Percentiles rank a stretch among this genome's conserved stretches.
Evolutionary conservation across 1,140 invertebrate species (phyloP).

Genomic region (Delia radicum): DNA sequence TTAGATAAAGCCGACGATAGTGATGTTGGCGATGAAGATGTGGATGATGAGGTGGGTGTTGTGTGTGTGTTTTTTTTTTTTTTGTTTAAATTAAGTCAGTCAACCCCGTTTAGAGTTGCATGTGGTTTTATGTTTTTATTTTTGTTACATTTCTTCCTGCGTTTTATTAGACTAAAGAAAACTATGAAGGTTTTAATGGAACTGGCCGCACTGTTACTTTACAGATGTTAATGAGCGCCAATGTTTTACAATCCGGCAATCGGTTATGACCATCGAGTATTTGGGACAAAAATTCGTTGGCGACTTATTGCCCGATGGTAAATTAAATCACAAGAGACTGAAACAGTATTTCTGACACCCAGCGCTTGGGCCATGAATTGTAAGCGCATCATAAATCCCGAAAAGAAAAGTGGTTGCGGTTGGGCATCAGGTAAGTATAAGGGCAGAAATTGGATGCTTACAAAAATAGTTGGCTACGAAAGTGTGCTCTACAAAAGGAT

Average conservation of each 20-base stretch:
- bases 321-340: constrained; percentile 84
- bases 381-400: constrained; percentile 86
- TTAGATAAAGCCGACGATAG: constrained; percentile 46
- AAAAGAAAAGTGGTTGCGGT: constrained; percentile 88
- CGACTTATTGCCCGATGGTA: constrained; percentile 81
- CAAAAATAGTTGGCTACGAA: constrained; percentile 79
- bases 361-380: constrained; percentile 91
- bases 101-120: too few relatives aligned
- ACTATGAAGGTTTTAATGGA: constrained; percentile 53
- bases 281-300: constrained; percentile 88
- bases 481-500: constrained; percentile 63
- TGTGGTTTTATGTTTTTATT: too few relatives aligned
- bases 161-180: constrained; percentile 53
- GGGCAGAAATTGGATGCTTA: constrained; percentile 85
- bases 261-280: constrained; percentile 84
- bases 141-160: too few relatives aligned
- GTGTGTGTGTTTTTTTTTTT: not conserved
- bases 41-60: constrained; percentile 47
- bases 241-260: constrained; percentile 78
- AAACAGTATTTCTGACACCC: constrained; percentile 84
- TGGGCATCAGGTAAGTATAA: constrained; percentile 84
- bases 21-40: constrained; percentile 47
- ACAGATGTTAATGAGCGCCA: constrained; percentile 77
- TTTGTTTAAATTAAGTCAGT: not conserved
- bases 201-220: constrained; percentile 76